These are phyloP conservation scores for Lytechinus pictus DNA, from an alignment of 35 echinoderm and acorn worm species.

Conservation along the genomic window DNA sequence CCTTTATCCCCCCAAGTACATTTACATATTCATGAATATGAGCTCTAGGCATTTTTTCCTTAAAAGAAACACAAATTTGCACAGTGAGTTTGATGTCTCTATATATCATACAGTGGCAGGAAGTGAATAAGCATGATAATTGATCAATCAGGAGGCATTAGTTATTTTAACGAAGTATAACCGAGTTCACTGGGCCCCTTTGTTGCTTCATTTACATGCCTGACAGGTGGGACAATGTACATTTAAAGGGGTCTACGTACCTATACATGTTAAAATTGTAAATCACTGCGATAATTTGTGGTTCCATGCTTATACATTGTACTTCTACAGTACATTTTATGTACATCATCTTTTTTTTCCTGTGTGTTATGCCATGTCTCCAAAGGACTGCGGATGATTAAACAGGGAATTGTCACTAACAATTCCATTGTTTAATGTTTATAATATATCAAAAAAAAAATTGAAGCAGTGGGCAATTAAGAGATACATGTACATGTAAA, in stretches of 20 bases:
- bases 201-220: neutral
- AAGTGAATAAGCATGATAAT: conserved; percentile 14
- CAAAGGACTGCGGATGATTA: neutral
- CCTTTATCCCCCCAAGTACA: neutral
- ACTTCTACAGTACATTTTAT: too few species aligned
- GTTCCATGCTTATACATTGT: neutral
- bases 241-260: neutral
- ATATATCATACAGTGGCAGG: neutral
- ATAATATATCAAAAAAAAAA: neutral
- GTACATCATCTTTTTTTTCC: too few species aligned
- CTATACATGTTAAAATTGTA: too few species aligned
- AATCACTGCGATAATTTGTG: neutral
- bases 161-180: conserved; percentile 6
- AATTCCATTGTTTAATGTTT: neutral
- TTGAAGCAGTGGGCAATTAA: too few species aligned
- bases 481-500: too few species aligned
- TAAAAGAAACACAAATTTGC: neutral
- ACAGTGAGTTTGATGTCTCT: neutral
- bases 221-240: neutral
- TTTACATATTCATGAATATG: neutral
- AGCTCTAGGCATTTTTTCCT: neutral
- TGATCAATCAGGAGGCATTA: conserved; percentile 2
- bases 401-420: neutral
- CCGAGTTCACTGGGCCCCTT: neutral
- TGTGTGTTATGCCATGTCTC: too few species aligned